phyloP scores from a whole-genome alignment of 2,888 invertebrate genomes.

The Calliopum simillimum region DNA sequence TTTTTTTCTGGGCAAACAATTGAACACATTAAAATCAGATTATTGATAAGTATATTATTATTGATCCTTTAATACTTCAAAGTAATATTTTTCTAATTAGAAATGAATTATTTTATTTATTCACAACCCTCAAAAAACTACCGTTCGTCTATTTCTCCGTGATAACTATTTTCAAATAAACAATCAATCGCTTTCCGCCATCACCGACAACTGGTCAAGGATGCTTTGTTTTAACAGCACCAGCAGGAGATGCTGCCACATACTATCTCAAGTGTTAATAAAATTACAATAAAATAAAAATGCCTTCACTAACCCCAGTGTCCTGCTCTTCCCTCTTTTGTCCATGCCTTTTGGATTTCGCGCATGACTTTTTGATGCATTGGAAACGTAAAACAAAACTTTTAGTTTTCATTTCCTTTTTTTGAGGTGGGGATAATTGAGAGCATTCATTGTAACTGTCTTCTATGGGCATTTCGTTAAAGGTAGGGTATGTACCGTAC shows the following conservation, averaged over 20 bases:
- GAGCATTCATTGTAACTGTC: slow-evolving; percentile 13
- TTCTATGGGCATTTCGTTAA: background rate
- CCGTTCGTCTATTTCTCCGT: slow-evolving; percentile 16
- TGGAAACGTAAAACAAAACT: slow-evolving; percentile 13
- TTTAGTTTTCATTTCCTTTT: too few species aligned
- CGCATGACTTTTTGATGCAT: slow-evolving; percentile 43
- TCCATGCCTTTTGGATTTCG: slow-evolving; percentile 37
- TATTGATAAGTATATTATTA: slow-evolving; percentile 8
- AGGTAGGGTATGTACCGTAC: background rate
- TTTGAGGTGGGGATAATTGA: slow-evolving; percentile 15
- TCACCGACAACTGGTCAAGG: slow-evolving; percentile 21
- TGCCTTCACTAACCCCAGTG: slow-evolving; percentile 35
- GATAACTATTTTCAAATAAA: slow-evolving; percentile 35
- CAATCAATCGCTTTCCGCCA: background rate
- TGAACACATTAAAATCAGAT: background rate
- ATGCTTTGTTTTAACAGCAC: slow-evolving; percentile 9
- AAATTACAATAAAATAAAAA: slow-evolving; percentile 42
- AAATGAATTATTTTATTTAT: background rate
- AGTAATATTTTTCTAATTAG: slow-evolving; percentile 10
- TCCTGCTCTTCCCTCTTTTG: slow-evolving; percentile 28
- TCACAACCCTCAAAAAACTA: background rate
- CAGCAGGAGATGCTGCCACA: slow-evolving; percentile 31
- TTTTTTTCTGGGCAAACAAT: too few species aligned
- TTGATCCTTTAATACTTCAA: too few species aligned
- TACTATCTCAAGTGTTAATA: slow-evolving; percentile 41